These are phyloP conservation scores for Leptocoma aspasia DNA, from an alignment of 2,113 vertebrate genomes.

Conservation along the genomic window DNA sequence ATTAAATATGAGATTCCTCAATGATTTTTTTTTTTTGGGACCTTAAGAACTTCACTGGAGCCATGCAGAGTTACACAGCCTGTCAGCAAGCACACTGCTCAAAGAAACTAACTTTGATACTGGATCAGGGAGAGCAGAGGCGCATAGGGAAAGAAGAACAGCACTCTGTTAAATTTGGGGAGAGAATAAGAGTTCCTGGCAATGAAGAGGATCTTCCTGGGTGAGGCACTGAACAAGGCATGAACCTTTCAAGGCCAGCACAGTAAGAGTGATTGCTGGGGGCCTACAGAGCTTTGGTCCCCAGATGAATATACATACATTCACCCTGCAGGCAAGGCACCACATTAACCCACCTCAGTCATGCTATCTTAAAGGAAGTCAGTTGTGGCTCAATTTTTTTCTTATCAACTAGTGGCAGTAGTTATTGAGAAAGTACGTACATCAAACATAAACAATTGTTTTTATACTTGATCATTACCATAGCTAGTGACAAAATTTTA, in stretches of 20 bases:
- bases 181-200: neutral
- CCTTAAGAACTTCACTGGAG: neutral
- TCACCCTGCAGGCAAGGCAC: neutral
- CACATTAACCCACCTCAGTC: neutral
- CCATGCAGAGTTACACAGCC: neutral
- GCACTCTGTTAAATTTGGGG: neutral
- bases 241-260: neutral
- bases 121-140: neutral
- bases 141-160: rapidly evolving
- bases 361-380: neutral
- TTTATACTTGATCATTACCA: neutral
- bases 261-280: rapidly evolving
- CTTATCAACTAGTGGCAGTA: neutral
- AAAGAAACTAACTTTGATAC: neutral
- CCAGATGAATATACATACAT: rapidly evolving
- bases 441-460: neutral
- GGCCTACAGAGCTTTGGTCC: neutral
- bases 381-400: neutral
- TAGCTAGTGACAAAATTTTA: neutral
- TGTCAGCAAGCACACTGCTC: rapidly evolving
- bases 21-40: neutral
- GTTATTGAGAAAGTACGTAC: neutral
- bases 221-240: neutral
- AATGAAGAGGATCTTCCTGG: neutral
- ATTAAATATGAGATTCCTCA: neutral